Conservation (phyloP, 2,113 vertebrate species). For the Saguinus imperator region DNA sequence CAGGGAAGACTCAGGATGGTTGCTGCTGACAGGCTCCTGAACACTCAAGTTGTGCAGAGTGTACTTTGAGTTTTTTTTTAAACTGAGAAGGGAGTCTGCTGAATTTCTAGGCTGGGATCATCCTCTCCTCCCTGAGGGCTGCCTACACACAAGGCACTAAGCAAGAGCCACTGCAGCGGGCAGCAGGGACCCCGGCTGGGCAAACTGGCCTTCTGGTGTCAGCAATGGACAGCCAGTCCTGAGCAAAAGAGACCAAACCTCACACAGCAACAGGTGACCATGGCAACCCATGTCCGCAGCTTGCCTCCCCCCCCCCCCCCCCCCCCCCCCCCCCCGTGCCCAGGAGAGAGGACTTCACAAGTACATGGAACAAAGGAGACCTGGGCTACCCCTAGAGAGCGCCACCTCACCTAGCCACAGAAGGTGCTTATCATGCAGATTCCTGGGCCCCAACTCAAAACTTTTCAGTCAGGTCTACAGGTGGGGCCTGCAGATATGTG, state of each 20-base stretch:
- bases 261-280: background rate
- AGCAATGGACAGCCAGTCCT: background rate
- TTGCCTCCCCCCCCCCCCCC: too few species aligned
- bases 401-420: background rate
- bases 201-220: background rate
- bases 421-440: background rate
- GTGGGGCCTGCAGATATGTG: background rate
- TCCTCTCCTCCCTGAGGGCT: background rate
- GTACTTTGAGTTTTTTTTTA: conserved; percentile 35
- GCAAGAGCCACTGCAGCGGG: background rate
- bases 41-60: conserved; percentile 60
- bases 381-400: background rate
- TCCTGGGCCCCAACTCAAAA: background rate
- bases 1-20: conserved; percentile 2
- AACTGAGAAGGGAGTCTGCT: background rate
- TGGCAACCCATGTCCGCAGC: background rate
- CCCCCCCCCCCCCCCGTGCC: background rate
- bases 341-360: background rate
- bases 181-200: background rate
- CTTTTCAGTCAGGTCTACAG: background rate
- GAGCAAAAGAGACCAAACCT: background rate
- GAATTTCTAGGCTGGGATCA: background rate
- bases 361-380: background rate
- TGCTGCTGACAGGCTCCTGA: conserved; percentile 61
- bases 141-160: background rate